Base-by-base conservation (phyloP, 2,113 vertebrate species). In the Pavo muticus region DNA sequence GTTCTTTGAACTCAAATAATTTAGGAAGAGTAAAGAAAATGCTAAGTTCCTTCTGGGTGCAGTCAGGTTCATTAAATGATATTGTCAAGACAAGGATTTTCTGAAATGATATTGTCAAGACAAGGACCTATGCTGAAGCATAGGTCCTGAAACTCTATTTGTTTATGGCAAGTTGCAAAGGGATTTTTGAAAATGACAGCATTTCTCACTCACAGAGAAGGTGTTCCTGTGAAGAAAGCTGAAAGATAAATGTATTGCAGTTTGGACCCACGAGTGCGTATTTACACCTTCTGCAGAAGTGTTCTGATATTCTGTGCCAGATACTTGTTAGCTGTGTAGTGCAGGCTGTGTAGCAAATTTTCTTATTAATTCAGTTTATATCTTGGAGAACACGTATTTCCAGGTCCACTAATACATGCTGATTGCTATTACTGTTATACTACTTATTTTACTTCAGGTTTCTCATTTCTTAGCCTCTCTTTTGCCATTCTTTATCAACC, bases 1-100 rank as follows among this genome's bases (percentile, higher is more conserved):
- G 32, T 61, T 65, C 13, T 35, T 59, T 45, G 1, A 56, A 14
- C 16, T 69, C 16, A 23, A 30, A 40, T 72, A 0, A 23, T 74
- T 88, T 88, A 42, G 45, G 17, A 73, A 79, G 27, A 20, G 32
- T 37, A 56, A 71, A 48, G 11, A 35, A 84, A 94, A 87, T 44
- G 35, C 20, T 47, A 42, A 64, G 14, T 9, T 88, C 9, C 19
- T 68, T 87, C 59, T 21, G 70, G 30, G 48, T 82, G 20, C 32
- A 86, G 21, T 50, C 37, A 80, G 32, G 29, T 10, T 60, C 88
- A 12, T 12, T 91, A 37, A 71, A 54, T 42, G 12, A 32, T 60
- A 13, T 10, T 25, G 1, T 79, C 69, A 84, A n/a, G 4, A 24
- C 4, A 48, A 14, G 40, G 54, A 10, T 14, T 73, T 88, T 90